These are phyloP conservation scores for Tarsius wallacei DNA, from an alignment of 2,797 vertebrate species.

Conservation along the genomic window DNA sequence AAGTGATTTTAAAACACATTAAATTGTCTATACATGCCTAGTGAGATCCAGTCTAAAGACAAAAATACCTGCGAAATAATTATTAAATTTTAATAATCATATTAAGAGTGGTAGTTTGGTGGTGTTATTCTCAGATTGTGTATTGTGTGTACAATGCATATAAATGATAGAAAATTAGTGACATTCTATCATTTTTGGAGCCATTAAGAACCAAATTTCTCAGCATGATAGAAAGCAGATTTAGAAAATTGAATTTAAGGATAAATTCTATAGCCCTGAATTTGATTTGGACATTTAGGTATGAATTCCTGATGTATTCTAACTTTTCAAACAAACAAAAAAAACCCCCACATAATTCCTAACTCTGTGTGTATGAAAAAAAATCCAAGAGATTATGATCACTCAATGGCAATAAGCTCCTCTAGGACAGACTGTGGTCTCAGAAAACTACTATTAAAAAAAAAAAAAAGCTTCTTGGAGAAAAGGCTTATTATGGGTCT, in stretches of 20 bases:
- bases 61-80: neutral
- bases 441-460: neutral
- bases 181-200: neutral
- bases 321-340: conserved; percentile 25
- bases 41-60: neutral
- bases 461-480: neutral
- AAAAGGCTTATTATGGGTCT: neutral
- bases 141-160: neutral
- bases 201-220: neutral
- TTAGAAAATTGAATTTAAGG: neutral
- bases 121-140: neutral
- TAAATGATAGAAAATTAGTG: neutral
- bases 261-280: neutral
- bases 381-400: neutral
- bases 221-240: neutral
- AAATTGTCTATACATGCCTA: neutral
- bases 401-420: neutral
- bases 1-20: neutral
- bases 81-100: neutral
- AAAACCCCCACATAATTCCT: neutral
- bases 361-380: neutral
- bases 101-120: neutral
- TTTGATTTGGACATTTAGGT: neutral
- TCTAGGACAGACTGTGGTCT: neutral
- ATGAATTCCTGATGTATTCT: neutral